Conservation (phyloP, 2,797 vertebrate species). For the Helostoma temminkii region DNA sequence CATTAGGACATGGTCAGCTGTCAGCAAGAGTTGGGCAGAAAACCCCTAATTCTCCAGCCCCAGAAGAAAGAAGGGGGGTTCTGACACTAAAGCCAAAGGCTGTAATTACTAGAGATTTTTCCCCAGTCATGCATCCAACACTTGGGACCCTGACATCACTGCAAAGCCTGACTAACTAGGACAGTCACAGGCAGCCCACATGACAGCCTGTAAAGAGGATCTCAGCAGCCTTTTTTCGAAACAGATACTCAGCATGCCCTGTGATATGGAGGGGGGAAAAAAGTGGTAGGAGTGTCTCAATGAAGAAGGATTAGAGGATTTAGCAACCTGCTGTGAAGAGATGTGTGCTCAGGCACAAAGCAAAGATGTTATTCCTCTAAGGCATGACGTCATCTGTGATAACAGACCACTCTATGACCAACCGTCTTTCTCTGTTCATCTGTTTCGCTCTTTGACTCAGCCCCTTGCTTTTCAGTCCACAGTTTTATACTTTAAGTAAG, state of each 20-base stretch:
- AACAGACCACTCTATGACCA: slow-evolving; percentile 21
- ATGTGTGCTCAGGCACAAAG: slow-evolving; percentile 34
- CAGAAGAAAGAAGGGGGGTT: slow-evolving; percentile 2
- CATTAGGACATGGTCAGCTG: slow-evolving; percentile 39
- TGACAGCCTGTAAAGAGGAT: slow-evolving; percentile 41
- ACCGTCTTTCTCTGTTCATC: slow-evolving; percentile 5
- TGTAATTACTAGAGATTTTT: slow-evolving; percentile 59
- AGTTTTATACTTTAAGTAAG: slow-evolving; percentile 9
- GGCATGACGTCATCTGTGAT: slow-evolving; percentile 67
- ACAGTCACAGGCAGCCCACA: slow-evolving; percentile 38
- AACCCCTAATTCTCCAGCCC: slow-evolving; percentile 40
- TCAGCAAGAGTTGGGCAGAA: slow-evolving; percentile 54
- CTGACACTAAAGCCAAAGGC: slow-evolving; percentile 30
- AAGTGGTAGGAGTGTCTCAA: slow-evolving; percentile 24
- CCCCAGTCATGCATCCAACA: slow-evolving; percentile 31
- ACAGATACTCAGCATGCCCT: slow-evolving; percentile 26
- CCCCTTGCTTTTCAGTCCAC: not conserved
- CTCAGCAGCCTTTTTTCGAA: slow-evolving; percentile 44
- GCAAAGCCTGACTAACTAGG: slow-evolving; percentile 51
- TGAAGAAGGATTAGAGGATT: slow-evolving; percentile 44
- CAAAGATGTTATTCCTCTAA: slow-evolving; percentile 71
- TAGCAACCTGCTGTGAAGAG: slow-evolving; percentile 21
- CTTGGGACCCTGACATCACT: slow-evolving; percentile 62
- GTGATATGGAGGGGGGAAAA: slow-evolving; percentile 20
- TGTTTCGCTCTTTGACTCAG: not conserved